These are phyloP conservation scores for Distichodus sexfasciatus DNA, from an alignment of 2,797 vertebrate genomes.

Conservation along the genomic window DNA sequence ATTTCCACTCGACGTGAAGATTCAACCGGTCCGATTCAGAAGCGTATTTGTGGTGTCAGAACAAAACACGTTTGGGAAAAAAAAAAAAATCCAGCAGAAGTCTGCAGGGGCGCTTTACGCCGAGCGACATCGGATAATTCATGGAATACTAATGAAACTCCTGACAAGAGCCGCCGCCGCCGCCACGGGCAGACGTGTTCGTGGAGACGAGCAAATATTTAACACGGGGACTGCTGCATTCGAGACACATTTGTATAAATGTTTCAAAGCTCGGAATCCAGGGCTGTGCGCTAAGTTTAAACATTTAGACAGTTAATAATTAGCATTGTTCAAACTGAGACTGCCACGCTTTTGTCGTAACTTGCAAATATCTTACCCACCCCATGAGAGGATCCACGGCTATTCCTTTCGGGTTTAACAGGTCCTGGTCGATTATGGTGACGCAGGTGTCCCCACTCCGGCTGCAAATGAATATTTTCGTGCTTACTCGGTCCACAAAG, in stretches of 20 bases:
- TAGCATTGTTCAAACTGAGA: slow-evolving; percentile 7
- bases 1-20: slow-evolving; percentile 29
- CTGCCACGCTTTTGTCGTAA: not conserved
- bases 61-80: slow-evolving; percentile 36
- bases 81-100: slow-evolving; percentile 55
- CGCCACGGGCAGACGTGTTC: slow-evolving; percentile 44
- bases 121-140: slow-evolving; percentile 56
- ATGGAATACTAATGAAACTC: slow-evolving; percentile 67
- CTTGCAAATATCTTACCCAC: slow-evolving; percentile 71
- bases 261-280: slow-evolving; percentile 19
- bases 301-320: slow-evolving; percentile 39
- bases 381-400: slow-evolving; percentile 89
- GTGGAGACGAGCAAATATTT: slow-evolving; percentile 51
- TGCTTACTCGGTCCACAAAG: slow-evolving; percentile 83
- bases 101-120: slow-evolving; percentile 53
- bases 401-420: slow-evolving; percentile 88
- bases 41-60: slow-evolving; percentile 47
- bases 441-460: slow-evolving; percentile 82
- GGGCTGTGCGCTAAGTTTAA: slow-evolving; percentile 4
- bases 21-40: slow-evolving; percentile 35
- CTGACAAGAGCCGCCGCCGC: slow-evolving; percentile 57
- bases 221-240: not conserved
- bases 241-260: slow-evolving; percentile 23
- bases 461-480: slow-evolving; percentile 88
- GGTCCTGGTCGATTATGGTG: slow-evolving; percentile 86